Evolutionary conservation across 2,797 vertebrate genomes (phyloP).

Genomic region (Acipenser oxyrinchus): DNA sequence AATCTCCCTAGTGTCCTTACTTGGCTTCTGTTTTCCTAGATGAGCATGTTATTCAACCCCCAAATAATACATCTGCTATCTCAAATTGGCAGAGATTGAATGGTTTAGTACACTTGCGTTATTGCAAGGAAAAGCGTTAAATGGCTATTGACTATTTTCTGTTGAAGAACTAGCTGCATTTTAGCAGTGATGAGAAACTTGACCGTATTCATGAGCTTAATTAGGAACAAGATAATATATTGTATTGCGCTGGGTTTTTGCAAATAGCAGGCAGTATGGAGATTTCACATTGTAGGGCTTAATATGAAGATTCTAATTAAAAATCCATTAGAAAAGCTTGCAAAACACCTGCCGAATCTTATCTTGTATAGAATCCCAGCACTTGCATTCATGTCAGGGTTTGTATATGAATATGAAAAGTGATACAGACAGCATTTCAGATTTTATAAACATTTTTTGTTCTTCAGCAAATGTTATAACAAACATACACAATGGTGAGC

Average conservation of each 20-base stretch:
- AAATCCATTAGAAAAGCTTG: neutral
- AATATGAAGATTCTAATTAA: neutral
- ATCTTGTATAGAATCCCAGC: neutral
- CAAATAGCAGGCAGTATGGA: neutral
- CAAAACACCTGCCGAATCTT: neutral
- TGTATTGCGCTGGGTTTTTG: neutral
- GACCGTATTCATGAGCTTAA: neutral
- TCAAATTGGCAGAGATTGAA: slow-evolving; percentile 11
- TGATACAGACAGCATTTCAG: no score
- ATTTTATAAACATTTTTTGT: no score
- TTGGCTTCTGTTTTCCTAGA: no score
- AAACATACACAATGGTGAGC: no score
- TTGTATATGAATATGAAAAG: no score
- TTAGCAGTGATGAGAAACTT: neutral
- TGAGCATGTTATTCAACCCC: no score
- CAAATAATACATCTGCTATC: slow-evolving; percentile 7
- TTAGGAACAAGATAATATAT: neutral
- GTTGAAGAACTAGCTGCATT: neutral
- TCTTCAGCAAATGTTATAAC: no score
- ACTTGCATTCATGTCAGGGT: no score
- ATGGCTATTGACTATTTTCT: neutral
- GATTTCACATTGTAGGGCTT: neutral
- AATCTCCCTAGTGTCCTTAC: no score
- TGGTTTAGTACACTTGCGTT: slow-evolving; percentile 9
- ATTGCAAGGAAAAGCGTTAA: slow-evolving; percentile 3